A percentile compares a stretch with the other conserved stretches of the same genome.
Evolutionary conservation across 1,140 invertebrate genomes (phyloP).

Genomic region (Panagrolaimus sp.): DNA sequence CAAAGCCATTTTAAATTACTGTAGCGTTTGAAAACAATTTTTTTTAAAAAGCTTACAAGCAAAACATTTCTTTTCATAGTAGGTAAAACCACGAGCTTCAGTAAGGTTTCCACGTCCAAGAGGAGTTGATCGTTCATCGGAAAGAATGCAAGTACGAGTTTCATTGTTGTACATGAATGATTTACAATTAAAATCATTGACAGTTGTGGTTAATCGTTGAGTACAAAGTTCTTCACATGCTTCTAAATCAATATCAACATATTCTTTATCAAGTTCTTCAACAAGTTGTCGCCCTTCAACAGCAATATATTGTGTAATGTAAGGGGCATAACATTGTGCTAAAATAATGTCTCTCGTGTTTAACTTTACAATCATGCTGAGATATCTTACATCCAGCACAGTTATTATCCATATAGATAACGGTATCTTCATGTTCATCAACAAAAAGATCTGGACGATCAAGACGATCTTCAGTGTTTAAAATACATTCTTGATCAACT

Average conservation of each 20-base stretch:
- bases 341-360: constrained; percentile 21
- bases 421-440: constrained; percentile 55
- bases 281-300: constrained; percentile 54
- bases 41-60: constrained; percentile 40
- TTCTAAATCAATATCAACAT: constrained; percentile 47
- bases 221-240: constrained; percentile 56
- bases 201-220: constrained; percentile 46
- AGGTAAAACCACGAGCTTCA: constrained; percentile 51
- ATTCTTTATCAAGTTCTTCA: constrained; percentile 51
- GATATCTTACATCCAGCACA: constrained; percentile 51
- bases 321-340: constrained; percentile 58
- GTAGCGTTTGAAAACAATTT: background rate
- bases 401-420: constrained; percentile 58
- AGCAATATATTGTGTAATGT: constrained; percentile 58
- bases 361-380: no score
- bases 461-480: constrained; percentile 57
- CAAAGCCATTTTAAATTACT: background rate
- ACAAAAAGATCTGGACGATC: constrained; percentile 57
- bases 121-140: constrained; percentile 55
- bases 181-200: constrained; percentile 58
- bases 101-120: constrained; percentile 51
- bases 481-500: constrained; percentile 50
- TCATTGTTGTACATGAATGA: constrained; percentile 57
- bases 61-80: constrained; percentile 58
- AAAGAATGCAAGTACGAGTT: constrained; percentile 49